Evolutionary conservation across 2,797 vertebrate species (phyloP).

Genomic region (Platalea minor): DNA sequence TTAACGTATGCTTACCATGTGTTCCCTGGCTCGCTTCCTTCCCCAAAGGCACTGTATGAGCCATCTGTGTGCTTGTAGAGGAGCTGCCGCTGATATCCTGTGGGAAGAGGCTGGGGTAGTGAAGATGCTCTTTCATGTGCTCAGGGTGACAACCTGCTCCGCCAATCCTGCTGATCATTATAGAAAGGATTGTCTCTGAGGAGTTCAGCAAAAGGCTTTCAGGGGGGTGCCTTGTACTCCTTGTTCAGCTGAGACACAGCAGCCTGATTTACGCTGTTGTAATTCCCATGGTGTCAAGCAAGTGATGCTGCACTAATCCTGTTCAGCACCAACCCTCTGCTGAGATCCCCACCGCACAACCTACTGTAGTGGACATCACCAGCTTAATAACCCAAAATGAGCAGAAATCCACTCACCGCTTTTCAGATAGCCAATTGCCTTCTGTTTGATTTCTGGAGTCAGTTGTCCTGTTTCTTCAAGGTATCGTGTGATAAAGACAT

Average conservation of each 20-base stretch:
- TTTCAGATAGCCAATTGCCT: conserved; percentile 77
- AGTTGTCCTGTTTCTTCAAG: conserved; percentile 83
- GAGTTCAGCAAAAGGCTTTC: neutral
- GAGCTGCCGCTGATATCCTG: conserved; percentile 87
- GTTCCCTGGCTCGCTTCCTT: conserved; percentile 79
- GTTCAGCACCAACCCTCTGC: neutral
- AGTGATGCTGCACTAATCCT: neutral
- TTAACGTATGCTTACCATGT: conserved; percentile 79
- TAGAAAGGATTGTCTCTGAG: neutral
- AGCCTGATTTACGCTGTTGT: neutral
- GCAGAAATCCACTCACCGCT: conserved; percentile 73
- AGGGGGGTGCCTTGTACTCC: fast-evolving
- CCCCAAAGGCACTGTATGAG: conserved; percentile 88
- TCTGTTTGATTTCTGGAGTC: conserved; percentile 73
- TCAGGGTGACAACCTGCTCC: neutral
- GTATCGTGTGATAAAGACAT: conserved; percentile 86
- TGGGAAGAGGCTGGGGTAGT: neutral
- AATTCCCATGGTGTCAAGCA: neutral
- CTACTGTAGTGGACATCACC: neutral
- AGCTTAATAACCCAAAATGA: neutral
- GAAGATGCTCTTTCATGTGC: neutral
- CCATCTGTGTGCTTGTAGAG: conserved; percentile 84
- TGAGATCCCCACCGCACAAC: neutral
- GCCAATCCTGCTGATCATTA: neutral
- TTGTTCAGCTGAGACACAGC: neutral